Base-by-base conservation (phyloP, 1,140 invertebrate species). In the Ips typographus region DNA sequence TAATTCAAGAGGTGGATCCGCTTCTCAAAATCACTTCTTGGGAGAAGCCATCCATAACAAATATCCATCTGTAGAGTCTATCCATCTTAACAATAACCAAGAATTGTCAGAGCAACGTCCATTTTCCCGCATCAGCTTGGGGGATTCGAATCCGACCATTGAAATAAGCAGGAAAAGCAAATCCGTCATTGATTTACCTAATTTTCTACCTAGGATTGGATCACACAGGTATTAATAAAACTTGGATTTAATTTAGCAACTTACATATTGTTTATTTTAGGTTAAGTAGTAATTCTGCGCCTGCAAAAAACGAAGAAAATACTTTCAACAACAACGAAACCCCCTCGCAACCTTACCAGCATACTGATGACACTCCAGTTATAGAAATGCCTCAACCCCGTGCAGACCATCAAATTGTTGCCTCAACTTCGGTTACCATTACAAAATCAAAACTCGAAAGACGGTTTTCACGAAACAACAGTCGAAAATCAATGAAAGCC, bases 241-340 rank as follows among this genome's bases (percentile, higher is more conserved):
- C 22, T 22, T 22, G 22, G 22, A 22, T 22, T 0, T 22, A 22
- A 22, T 22, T 22, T 22, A 0, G 22, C 22, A 22, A 22, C 22
- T 22, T 22, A 22, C 22, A 22, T 22, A 22, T 22, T 22, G 22
- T 22, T 22, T 22, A 52, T 8, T 6, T 8, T 52, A 72, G 78
- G 39, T 78, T 78, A 64, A 76, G 51, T 41, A 52, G 73, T 2
- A 77, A 71, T 52, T 79, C 78, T 4, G 78, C 78, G 2, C 78
- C 78, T 47, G 57, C 74, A 1, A 59, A 76, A 43, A 77, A 78
- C 6, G 72, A 74, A 44, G 60, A 62, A 22, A 52, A 64, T 3
- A 59, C 43, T 5, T 5, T 40, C 36, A 62, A 62, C 51, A 60
- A 61, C 22, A 62, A 73, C 41, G 37, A 51, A 43, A 51, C 5